Base-by-base conservation (phyloP, 2,797 vertebrate genomes). In the Holocentrus rufus region DNA sequence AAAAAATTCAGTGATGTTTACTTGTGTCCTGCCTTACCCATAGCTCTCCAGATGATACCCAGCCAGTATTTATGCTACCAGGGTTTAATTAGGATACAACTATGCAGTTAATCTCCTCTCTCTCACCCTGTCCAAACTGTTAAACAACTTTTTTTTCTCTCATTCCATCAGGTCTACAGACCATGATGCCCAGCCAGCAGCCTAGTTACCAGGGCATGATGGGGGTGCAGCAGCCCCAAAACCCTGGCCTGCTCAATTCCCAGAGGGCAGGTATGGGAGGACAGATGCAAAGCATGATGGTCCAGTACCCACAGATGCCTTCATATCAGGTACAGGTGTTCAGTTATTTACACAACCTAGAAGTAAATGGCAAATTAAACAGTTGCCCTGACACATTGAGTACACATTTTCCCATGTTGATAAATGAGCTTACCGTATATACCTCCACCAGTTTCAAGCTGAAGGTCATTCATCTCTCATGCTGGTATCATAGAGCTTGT, bases 201-300 rank as follows among this genome's bases (percentile, higher is more conserved):
- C 94, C 96, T 0, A 91, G 95, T 76, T 98, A 96, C 93, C 98
- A 98, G 92, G 93, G 96, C 79, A 96, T 98, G 81, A 96, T 98
- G 87, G 95, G 96, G 76, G 97, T 97, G 76, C 98, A 98, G 91
- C 97, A 96, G 90, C 92, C 97, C 0, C 96, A 97, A 90, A 96
- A 95, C 85, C 94, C 96, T 23, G 93, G 93, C 83, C 94, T 99
- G 65, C 95, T 98, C 77, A 94, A 90, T 91, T 94, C 92, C 79
- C 98, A 97, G 91, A 96, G 97, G 86, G 92, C 92, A 13, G 84
- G 86, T 30, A 94, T 98, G 87, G 96, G 95, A 15, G 94, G 92
- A 87, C 98, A 98, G 88, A 97, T 97, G 95, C 96, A 96, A 92
- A 96, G 97, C 86, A 96, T 99, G 90, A 96, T 99, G 97, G 97